Conservation (phyloP, 2,888 invertebrate species). For the Scotopteryx bipunctaria region DNA sequence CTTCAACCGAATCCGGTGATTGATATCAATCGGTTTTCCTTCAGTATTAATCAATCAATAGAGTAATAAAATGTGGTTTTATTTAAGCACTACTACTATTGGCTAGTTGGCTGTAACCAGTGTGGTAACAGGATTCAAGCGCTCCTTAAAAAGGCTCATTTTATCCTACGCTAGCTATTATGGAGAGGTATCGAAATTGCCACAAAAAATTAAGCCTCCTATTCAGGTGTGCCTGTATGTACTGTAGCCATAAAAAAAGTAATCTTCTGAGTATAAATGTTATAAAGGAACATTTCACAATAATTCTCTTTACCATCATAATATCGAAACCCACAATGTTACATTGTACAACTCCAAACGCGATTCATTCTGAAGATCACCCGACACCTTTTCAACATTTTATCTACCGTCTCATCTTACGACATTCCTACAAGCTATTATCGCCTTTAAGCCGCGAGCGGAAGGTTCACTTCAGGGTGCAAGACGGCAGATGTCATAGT, state of each 20-base stretch:
- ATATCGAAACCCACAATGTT: conserved; percentile 12
- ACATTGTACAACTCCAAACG: conserved; percentile 25
- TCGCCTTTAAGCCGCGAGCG: not conserved
- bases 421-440: conserved; percentile 4
- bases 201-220: too few relatives aligned
- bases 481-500: conserved; percentile 14
- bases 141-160: too few relatives aligned
- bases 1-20: conserved; percentile 25
- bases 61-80: conserved; percentile 3
- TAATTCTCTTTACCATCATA: not conserved
- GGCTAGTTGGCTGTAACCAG: too few relatives aligned
- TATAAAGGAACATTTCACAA: not conserved
- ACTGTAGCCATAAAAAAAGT: not conserved
- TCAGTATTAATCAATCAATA: not conserved
- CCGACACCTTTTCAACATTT: conserved; percentile 28
- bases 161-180: too few relatives aligned
- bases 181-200: too few relatives aligned
- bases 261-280: not conserved
- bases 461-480: conserved; percentile 8
- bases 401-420: conserved; percentile 20
- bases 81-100: not conserved
- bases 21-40: conserved; percentile 20
- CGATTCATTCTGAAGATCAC: conserved; percentile 29
- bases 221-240: too few relatives aligned
- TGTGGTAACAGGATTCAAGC: too few relatives aligned